Evolutionary conservation across 2,888 invertebrate species (phyloP), one percentile per base, ranked within the genome.

Genomic region (Aporophyla nigra): DNA sequence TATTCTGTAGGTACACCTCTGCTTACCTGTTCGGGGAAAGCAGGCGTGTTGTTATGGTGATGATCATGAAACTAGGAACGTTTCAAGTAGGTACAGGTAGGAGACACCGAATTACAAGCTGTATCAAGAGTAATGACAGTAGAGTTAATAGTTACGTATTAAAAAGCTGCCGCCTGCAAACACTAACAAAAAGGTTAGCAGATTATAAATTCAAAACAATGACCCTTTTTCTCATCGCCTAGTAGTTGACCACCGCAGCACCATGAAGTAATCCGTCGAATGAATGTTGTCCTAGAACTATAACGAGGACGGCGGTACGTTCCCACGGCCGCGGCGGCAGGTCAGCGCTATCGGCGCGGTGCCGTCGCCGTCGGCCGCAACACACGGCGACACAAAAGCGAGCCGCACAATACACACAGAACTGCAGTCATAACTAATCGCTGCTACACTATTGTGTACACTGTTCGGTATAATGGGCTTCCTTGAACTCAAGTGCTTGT

Each of bases 261-360:
- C 3, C 33, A 14, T n/a, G 4, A 5, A 59, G 53, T 53, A 24
- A 19, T 43, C 12, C n/a, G 0, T 5, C 27, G 21, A 71, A 40
- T 14, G 49, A 16, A 33, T 24, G 5, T 56, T 9, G 21, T 4
- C 10, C 4, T 14, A 24, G 40, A 6, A 43, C n/a, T 43, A 2
- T 0, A 19, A 43, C 9, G 33, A 16, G 9, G n/a, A 1, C 16
- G 66, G 33, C 3, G 24, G 51, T 21, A 9, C 4, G 43, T 78
- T 82, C 82, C 79, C 82, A 83, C 83, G 83, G 10, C 10, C 63
- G 46, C 77, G 19, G 54, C 33, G 14, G 67, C 66, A n/a, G 74
- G 74, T 59, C 74, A 66, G 51, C 51, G 54, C 51, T 76, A 59
- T 59, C 77, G 7, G 51, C 3, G 58, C 56, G 7, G 16, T n/a